Evolutionary conservation across 2,797 vertebrate species (phyloP).

Genomic region (Sarcophilus harrisii): DNA sequence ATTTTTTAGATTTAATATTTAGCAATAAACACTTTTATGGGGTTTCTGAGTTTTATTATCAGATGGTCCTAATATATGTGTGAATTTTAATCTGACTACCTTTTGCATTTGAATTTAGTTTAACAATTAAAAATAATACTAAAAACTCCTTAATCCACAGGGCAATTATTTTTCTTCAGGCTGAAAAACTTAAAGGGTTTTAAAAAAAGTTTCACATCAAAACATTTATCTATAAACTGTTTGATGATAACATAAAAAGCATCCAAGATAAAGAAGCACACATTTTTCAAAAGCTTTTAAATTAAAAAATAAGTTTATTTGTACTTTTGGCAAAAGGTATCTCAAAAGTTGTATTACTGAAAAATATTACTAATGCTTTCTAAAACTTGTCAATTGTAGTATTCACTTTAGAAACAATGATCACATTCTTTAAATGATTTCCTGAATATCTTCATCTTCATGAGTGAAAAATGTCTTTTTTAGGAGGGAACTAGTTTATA

Average conservation of each 20-base stretch:
- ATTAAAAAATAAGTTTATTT: constrained; percentile 14
- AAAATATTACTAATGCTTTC: constrained; percentile 62
- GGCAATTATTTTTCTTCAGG: constrained; percentile 45
- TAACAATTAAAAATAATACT: constrained; percentile 30
- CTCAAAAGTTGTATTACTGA: constrained; percentile 48
- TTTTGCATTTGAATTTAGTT: background rate
- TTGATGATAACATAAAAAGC: constrained; percentile 51
- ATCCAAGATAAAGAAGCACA: constrained; percentile 78
- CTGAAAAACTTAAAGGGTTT: constrained; percentile 65
- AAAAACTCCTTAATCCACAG: constrained; percentile 24
- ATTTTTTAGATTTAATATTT: background rate
- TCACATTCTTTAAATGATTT: constrained; percentile 37
- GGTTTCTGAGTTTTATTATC: background rate
- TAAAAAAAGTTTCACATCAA: constrained; percentile 1
- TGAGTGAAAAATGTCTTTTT: background rate
- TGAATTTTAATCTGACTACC: background rate
- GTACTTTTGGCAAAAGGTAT: constrained; percentile 61
- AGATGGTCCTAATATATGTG: background rate
- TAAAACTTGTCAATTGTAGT: constrained; percentile 57
- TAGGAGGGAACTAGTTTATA: background rate
- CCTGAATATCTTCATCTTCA: constrained; percentile 3
- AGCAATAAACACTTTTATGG: background rate
- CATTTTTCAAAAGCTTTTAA: constrained; percentile 74
- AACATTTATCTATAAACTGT: constrained; percentile 9
- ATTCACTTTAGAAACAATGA: constrained; percentile 58